phyloP scores from a whole-genome alignment of 1,140 invertebrate species.

The Tetragonula clypearis region DNA sequence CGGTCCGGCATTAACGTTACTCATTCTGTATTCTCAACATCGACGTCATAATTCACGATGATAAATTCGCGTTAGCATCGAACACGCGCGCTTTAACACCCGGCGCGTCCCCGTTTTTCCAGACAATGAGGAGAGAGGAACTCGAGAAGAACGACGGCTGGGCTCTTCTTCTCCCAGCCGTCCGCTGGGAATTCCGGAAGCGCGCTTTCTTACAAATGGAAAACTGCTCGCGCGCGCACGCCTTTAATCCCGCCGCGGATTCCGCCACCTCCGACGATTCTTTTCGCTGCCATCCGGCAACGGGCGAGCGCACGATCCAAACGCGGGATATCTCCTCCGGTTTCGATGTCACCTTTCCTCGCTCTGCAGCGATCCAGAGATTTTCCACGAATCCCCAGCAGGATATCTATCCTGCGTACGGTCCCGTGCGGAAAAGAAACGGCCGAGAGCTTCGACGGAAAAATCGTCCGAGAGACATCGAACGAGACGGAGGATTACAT shows the following conservation, averaged over 20 bases:
- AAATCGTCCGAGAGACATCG: slow-evolving; percentile 13
- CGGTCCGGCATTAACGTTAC: slow-evolving; percentile 64
- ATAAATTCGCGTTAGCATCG: slow-evolving; percentile 67
- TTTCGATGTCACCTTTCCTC: neutral
- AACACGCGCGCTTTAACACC: slow-evolving; percentile 53
- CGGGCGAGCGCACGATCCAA: neutral
- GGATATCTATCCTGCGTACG: neutral
- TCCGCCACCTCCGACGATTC: slow-evolving; percentile 67
- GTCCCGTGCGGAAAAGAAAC: slow-evolving; percentile 11
- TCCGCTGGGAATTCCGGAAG: slow-evolving; percentile 66
- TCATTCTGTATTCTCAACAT: slow-evolving; percentile 68
- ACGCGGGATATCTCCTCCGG: too few species aligned
- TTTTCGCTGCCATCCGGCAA: neutral
- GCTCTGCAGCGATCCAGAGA: slow-evolving; percentile 22
- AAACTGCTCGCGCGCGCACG: slow-evolving; percentile 65
- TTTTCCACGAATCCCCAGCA: slow-evolving; percentile 26
- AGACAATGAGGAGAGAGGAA: slow-evolving; percentile 67
- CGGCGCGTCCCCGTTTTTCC: slow-evolving; percentile 62
- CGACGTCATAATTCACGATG: slow-evolving; percentile 68
- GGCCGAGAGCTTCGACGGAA: slow-evolving; percentile 8
- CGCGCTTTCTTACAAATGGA: slow-evolving; percentile 77
- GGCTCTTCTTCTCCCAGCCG: slow-evolving; percentile 5
- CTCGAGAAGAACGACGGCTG: slow-evolving; percentile 59
- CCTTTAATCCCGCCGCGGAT: slow-evolving; percentile 68
- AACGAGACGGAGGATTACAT: slow-evolving; percentile 36